Base-by-base conservation (phyloP, 2,113 vertebrate genomes). In the Pachypanchax playfairii region DNA sequence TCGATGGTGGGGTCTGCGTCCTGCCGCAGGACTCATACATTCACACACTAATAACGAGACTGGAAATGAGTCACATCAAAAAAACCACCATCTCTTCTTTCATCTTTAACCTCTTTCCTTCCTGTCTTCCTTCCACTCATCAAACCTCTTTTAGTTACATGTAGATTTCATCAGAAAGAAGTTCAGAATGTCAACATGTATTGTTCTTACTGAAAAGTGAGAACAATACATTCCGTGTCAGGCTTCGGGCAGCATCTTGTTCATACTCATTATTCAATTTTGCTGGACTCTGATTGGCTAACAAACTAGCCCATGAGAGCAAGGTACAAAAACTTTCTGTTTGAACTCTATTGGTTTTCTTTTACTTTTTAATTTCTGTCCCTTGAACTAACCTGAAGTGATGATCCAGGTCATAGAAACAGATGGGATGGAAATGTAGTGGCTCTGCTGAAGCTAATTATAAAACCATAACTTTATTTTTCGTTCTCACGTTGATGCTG, bases 61-160 rank as follows among this genome's bases (percentile, higher is more conserved):
- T 67, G 55, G 64, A 75, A 38, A 67, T 79, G 62, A 69, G 71
- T 76, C 66, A 75, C 26, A 56, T 58, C 4, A 0, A 53, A 60
- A 58, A 35, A 26, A n/a, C n/a, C 31, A 36, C n/a, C 26, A 26
- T 49, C 51, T 51, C 18, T 65, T 36, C 33, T 6, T 35, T 11
- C 10, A 29, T 25, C 33, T 62, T 35, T 35, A 53, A 17, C 50
- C 46, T 18, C 0, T 10, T 28, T 22, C 26, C 43, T 5, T n/a
- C 9, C 6, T 15, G n/a, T 22, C 31, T 18, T 38, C 5, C 22
- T 25, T 74, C 42, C 21, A 39, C 22, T 58, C 36, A 53, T 70
- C 57, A 47, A 62, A 43, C 22, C 6, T 35, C 22, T 47, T 70
- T 65, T 46, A 42, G 46, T 55, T 24, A 50, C 0, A 12, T 24